Evolutionary conservation across 2,797 vertebrate species (phyloP).

Genomic region (Bradypodion pumilum): DNA sequence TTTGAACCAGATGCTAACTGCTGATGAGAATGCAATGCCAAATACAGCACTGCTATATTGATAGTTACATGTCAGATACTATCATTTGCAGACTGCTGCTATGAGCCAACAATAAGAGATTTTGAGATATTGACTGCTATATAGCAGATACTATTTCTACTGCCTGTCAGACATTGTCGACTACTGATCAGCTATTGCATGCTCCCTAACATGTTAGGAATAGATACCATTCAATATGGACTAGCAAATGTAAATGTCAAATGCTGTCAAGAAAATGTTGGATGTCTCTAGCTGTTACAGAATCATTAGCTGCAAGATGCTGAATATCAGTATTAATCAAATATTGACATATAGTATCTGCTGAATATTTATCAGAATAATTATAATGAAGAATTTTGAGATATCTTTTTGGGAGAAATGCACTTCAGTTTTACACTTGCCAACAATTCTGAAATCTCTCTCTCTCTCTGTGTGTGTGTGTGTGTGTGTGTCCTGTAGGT

Average conservation of each 20-base stretch:
- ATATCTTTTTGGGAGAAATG: neutral
- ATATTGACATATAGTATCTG: neutral
- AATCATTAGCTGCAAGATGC: neutral
- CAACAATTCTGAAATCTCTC: neutral
- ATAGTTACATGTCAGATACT: neutral
- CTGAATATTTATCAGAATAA: neutral
- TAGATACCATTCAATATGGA: neutral
- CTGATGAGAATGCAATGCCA: neutral
- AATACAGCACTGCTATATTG: neutral
- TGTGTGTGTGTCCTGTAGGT: conserved; percentile 76
- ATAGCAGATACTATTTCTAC: neutral
- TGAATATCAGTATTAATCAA: neutral
- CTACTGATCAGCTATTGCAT: neutral
- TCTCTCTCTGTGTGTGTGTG: neutral
- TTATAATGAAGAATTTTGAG: neutral
- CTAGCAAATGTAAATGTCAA: neutral
- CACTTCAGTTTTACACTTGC: neutral
- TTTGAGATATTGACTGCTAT: neutral
- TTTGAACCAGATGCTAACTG: neutral
- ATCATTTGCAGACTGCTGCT: neutral
- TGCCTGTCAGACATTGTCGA: neutral
- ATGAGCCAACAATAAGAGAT: neutral
- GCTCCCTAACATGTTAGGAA: neutral
- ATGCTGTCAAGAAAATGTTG: neutral
- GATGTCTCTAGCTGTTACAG: neutral